These are phyloP conservation scores for Apodemus agrarius DNA, from an alignment of 2,797 vertebrate genomes.

Conservation along the genomic window DNA sequence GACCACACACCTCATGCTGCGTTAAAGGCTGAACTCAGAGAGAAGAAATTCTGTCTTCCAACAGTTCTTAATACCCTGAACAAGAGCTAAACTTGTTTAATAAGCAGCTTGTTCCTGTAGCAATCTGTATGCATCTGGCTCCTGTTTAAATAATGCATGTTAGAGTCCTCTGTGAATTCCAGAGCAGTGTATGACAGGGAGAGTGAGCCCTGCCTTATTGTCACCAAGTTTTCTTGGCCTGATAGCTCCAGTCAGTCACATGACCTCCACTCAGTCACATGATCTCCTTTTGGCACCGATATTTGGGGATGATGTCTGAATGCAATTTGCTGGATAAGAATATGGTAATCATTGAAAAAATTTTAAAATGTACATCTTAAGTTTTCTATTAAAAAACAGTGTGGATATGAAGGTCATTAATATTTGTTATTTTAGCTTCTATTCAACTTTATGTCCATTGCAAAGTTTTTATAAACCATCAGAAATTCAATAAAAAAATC, in stretches of 20 bases:
- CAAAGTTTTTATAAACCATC: not conserved
- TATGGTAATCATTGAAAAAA: not conserved
- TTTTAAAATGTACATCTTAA: not conserved
- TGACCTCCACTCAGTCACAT: not conserved
- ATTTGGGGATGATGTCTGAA: not conserved
- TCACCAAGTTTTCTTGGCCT: constrained; percentile 1
- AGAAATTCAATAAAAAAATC: constrained; percentile 51
- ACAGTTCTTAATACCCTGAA: not conserved
- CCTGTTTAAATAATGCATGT: not conserved
- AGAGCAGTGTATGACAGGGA: not conserved
- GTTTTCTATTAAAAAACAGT: not conserved
- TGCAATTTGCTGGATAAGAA: not conserved
- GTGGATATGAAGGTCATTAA: not conserved
- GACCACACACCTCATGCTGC: not conserved
- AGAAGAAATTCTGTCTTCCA: not conserved
- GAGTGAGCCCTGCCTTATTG: not conserved
- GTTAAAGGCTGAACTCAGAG: not conserved
- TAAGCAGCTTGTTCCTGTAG: not conserved
- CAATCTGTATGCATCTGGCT: not conserved
- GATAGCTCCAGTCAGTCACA: not conserved
- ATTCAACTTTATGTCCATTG: not conserved
- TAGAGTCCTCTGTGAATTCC: not conserved
- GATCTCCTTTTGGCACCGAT: not conserved
- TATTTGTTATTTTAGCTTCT: constrained; percentile 16
- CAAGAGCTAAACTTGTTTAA: not conserved